Base-by-base conservation (phyloP, 2,888 invertebrate species). In the Phyllotreta cruciferae region DNA sequence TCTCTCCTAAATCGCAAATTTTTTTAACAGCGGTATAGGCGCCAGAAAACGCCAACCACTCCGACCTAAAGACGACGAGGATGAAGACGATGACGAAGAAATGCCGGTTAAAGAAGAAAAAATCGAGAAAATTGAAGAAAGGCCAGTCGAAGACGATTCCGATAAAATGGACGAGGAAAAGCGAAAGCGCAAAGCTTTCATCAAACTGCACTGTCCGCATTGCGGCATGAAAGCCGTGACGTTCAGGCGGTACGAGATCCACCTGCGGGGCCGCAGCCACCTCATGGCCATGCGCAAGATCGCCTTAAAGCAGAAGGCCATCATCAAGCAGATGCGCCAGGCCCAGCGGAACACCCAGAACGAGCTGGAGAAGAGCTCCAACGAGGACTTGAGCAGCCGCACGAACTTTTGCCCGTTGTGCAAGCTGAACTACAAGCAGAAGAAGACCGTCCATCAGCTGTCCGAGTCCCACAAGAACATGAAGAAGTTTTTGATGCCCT, bases 401-500 rank as follows among this genome's bases (percentile, higher is more conserved):
- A 82, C 80, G 36, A 79, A 78, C 73, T 82, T 80, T 65, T 82
- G 82, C 70, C 79, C 80, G 3, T 68, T 81, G 55, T 82, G 82
- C 72, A 81, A 82, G 70, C 68, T 82, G 47, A 82, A 82, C 67
- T 82, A 81, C 68, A 81, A 80, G 63, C 81, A 81, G 66, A 76
- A 78, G 24, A 90, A 91, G 76, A 86, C 88, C 64, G 87, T 90
- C 64, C 94, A 94, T 85, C 90, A 91, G 76, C 83, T 87, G 60
- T 91, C 92, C 34, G 90, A 91, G 72, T 87, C 91, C 37, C 93
- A 94, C 77, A 88, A 91, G 80, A 90, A 90, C 75, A 92, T 93
- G 87, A 92, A 91, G 80, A 89, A 91, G 75, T 93, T 93, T 81
- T 83, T 94, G 66, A 89, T 91, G 86, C 93, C 93, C 1, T 89